Evolutionary conservation across 2,797 vertebrate genomes (phyloP), one percentile per base, ranked within the genome.

Genomic region (Xenentodon cancila): DNA sequence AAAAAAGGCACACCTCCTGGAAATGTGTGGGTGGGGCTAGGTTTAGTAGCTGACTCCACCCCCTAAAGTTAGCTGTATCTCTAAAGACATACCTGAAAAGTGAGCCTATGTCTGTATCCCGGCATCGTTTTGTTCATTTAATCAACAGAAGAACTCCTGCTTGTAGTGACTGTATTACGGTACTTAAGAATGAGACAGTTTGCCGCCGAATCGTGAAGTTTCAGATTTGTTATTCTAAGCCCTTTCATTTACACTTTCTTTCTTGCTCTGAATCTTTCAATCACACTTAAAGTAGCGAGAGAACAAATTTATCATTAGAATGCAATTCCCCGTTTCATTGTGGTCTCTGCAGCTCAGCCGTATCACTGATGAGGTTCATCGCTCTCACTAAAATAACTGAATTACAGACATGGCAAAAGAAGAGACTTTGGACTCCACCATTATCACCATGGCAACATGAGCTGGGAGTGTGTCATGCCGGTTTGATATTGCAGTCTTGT

Each of bases 361-460:
- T 68, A 71, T 75, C 57, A 45, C 64, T 57, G 77, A 71, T 20
- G 40, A 71, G 64, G 53, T 77, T 73, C 66, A 59, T 72, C 69
- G 82, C 70, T 83, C 79, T 32, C 40, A 43, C 67, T 79, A 57
- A 66, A 87, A 84, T 86, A 90, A 91, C 84, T 13, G 51, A 85
- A 86, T 90, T 86, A 88, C 75, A 55, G 18, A 74, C 71, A 63
- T 37, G 78, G 79, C 44, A 47, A 77, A 30, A 67, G 59, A 72
- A 57, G 71, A 78, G 80, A 67, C 74, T 68, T 72, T 79, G 77
- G 84, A 84, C 82, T 78, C 85, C 37, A 22, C 78, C 86, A 79
- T 83, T 83, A 90, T 91, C 30, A 27, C 85, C 88, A 92, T 92
- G 87, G 90, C 84, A 91, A 92, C 89, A 53, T 80, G 85, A 81